These are phyloP conservation scores for Ceratitis capitata DNA, from an alignment of 1,140 invertebrate species.

Conservation along the genomic window DNA sequence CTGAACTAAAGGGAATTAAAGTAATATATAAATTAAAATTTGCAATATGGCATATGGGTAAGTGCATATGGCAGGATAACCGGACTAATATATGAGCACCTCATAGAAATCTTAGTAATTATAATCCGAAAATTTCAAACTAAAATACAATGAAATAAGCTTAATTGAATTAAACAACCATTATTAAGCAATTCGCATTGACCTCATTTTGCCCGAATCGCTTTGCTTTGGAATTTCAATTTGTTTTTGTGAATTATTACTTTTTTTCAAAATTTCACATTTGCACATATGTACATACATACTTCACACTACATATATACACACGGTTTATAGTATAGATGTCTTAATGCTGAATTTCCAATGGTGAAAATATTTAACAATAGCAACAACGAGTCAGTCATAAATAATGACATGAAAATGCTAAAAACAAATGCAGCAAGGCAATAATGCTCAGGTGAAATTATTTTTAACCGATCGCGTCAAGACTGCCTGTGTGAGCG, in stretches of 20 bases:
- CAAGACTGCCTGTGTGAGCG: conserved; percentile 20
- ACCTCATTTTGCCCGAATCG: background rate
- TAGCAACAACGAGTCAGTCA: background rate
- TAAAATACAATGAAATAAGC: background rate
- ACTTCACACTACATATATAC: no score
- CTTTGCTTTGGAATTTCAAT: background rate
- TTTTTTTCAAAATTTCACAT: background rate
- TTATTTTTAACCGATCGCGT: background rate
- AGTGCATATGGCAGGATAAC: no score
- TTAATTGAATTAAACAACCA: background rate
- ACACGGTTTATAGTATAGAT: background rate
- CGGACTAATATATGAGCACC: no score
- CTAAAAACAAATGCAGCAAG: background rate
- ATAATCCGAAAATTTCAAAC: no score
- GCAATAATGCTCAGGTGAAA: background rate
- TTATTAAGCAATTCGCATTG: background rate
- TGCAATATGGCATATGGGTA: no score
- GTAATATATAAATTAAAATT: no score
- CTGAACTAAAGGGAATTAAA: no score
- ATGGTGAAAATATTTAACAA: background rate
- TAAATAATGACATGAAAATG: background rate
- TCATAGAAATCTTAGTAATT: no score
- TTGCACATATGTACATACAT: no score
- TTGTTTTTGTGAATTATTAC: background rate
- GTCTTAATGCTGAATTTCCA: background rate